Conservation (phyloP, 1,140 invertebrate species). For the Oscheius sp. region DNA sequence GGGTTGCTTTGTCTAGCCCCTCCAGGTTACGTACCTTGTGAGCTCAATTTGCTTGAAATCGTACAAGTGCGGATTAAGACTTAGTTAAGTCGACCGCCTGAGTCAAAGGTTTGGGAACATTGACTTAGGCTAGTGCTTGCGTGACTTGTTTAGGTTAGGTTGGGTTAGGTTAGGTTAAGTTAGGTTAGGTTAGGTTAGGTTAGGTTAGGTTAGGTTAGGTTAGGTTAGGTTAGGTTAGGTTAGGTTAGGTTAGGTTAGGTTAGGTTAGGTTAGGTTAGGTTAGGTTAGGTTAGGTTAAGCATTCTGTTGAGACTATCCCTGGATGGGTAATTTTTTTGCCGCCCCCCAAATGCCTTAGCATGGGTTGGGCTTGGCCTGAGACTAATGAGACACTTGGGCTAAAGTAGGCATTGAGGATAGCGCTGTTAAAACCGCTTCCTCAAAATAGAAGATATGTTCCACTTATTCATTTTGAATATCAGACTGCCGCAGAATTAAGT, state of each 20-base stretch:
- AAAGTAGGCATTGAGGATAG: no score
- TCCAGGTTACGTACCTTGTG: neutral
- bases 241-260: neutral
- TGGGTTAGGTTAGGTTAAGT: neutral
- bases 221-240: neutral
- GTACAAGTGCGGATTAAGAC: neutral
- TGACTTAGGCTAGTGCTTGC: neutral
- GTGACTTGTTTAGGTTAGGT: neutral
- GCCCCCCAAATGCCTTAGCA: no score
- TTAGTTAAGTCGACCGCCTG: neutral
- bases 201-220: neutral
- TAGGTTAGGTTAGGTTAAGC: neutral
- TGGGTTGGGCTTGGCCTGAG: no score
- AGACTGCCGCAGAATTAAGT: no score
- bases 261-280: neutral
- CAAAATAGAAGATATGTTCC: no score
- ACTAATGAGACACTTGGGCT: no score
- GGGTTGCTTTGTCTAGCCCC: constrained; percentile 45
- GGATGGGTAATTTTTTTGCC: no score
- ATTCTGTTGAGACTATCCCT: neutral
- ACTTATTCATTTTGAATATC: no score
- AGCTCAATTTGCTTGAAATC: neutral
- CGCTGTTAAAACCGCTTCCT: no score
- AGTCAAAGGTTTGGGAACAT: neutral
- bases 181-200: neutral